These are phyloP conservation scores for Brachionus rubens DNA, from an alignment of 1,140 invertebrate genomes.

Conservation along the genomic window DNA sequence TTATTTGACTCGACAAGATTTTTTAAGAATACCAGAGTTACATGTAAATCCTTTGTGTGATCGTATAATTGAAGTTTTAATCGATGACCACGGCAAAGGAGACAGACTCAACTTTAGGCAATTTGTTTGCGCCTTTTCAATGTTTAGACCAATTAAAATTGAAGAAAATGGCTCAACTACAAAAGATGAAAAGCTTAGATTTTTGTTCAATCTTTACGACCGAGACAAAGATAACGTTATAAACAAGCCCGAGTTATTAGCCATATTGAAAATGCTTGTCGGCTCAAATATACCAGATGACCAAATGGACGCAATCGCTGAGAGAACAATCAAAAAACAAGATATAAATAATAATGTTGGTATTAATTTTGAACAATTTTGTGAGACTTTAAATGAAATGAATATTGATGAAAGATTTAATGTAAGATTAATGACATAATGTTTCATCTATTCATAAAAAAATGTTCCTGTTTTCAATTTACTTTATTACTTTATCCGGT, in stretches of 20 bases:
- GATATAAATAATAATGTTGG: constrained; percentile 12
- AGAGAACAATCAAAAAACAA: constrained; percentile 32
- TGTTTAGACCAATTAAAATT: constrained; percentile 73
- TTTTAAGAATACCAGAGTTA: constrained; percentile 85
- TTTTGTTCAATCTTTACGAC: constrained; percentile 46
- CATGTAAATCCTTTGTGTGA: constrained; percentile 95
- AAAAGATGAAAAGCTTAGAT: constrained; percentile 45
- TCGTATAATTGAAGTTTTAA: constrained; percentile 69
- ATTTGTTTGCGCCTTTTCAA: constrained; percentile 91
- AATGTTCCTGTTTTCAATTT: too few species aligned
- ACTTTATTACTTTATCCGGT: too few species aligned
- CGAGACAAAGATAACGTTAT: constrained; percentile 44
- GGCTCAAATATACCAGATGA: constrained; percentile 45
- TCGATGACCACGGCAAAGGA: constrained; percentile 55
- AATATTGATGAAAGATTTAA: constrained; percentile 45
- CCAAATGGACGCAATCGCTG: constrained; percentile 30
- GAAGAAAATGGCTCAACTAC: neutral
- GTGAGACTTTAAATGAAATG: constrained; percentile 34
- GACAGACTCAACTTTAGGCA: constrained; percentile 96
- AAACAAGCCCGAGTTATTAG: constrained; percentile 22
- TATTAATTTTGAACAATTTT: constrained; percentile 45
- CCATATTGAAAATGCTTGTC: constrained; percentile 43
- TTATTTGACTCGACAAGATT: constrained; percentile 77
- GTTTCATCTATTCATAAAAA: too few species aligned
- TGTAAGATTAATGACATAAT: constrained; percentile 44